phyloP scores from a whole-genome alignment of 1,140 invertebrate species.

The Penaeus chinensis region DNA sequence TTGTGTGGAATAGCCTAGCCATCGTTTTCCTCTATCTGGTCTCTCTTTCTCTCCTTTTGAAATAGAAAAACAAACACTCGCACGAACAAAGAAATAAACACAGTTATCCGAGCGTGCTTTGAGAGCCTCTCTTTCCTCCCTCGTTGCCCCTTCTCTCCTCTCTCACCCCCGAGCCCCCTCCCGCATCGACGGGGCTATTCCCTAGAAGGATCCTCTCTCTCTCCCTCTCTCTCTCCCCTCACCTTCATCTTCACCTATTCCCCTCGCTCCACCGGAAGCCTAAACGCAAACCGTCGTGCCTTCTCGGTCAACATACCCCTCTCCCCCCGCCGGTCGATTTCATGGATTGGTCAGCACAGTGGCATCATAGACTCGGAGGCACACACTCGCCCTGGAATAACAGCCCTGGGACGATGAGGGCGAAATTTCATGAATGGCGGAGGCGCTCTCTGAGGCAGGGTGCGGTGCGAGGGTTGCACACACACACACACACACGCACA shows the following conservation, averaged over 20 bases:
- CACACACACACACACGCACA: too few species aligned
- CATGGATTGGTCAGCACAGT: too few species aligned
- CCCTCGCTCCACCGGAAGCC: not conserved
- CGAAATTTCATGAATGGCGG: too few species aligned
- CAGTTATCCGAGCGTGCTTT: not conserved
- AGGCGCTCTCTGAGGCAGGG: too few species aligned
- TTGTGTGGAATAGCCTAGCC: too few species aligned
- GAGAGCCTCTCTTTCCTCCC: not conserved
- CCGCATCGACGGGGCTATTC: too few species aligned
- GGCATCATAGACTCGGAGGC: too few species aligned
- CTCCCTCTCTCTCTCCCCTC: not conserved
- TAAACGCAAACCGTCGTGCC: not conserved
- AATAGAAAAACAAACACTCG: conserved; percentile 20
- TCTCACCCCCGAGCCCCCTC: not conserved
- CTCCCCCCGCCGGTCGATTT: conserved; percentile 13
- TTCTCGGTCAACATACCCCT: conserved; percentile 15
- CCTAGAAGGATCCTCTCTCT: not conserved
- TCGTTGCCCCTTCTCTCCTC: not conserved
- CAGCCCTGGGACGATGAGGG: too few species aligned
- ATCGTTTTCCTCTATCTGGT: not conserved
- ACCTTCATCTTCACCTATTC: not conserved
- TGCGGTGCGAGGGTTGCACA: too few species aligned
- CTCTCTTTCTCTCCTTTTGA: not conserved
- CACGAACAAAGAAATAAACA: conserved; percentile 10
- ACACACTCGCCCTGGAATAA: too few species aligned